phyloP scores from a whole-genome alignment of 2,797 vertebrate genomes.

The Pangasius mekongensis region DNA sequence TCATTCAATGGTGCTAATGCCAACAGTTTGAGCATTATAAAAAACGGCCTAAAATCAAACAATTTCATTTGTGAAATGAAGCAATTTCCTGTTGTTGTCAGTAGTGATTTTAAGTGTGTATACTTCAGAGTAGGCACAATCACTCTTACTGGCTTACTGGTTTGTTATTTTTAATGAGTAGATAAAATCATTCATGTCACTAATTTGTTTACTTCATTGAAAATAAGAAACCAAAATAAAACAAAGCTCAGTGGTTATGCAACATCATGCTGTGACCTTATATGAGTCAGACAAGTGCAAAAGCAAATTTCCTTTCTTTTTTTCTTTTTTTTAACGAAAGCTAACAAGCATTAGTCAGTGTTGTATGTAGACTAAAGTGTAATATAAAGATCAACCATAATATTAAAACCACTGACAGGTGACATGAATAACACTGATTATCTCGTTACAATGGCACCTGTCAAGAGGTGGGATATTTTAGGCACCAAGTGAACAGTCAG shows the following conservation, averaged over 20 bases:
- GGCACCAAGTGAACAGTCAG: no score
- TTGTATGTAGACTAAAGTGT: not conserved
- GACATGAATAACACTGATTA: no score
- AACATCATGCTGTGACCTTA: not conserved
- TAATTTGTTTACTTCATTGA: not conserved
- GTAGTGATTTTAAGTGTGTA: constrained; percentile 26
- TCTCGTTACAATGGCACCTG: no score
- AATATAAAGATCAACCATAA: no score
- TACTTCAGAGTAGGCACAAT: not conserved
- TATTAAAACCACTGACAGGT: no score
- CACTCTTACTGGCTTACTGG: not conserved
- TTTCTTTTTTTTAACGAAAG: not conserved
- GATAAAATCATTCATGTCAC: not conserved
- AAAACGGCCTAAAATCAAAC: constrained; percentile 35
- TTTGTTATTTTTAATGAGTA: not conserved
- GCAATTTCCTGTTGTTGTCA: constrained; percentile 44
- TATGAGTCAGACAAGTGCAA: not conserved
- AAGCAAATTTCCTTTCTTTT: not conserved
- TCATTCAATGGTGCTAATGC: constrained; percentile 58
- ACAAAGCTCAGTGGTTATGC: not conserved
- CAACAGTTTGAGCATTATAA: constrained; percentile 42
- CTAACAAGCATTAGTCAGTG: not conserved
- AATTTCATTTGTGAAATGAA: constrained; percentile 40
- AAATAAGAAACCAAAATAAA: not conserved
- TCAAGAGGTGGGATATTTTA: no score